These are phyloP conservation scores for Aethina tumida DNA, from an alignment of 1,140 invertebrate species.

Conservation along the genomic window DNA sequence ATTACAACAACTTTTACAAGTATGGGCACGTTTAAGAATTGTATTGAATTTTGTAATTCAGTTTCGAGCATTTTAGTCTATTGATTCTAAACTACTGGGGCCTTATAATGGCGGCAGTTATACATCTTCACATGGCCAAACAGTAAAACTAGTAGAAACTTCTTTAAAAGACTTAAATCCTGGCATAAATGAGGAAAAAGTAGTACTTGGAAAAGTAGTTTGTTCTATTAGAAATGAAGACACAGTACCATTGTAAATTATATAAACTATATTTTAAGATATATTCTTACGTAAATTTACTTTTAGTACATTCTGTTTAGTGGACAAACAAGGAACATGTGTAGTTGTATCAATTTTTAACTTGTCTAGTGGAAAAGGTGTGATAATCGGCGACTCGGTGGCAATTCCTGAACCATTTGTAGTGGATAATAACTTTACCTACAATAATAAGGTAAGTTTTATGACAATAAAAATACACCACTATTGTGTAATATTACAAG, in stretches of 20 bases:
- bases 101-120: slow-evolving; percentile 50
- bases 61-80: slow-evolving; percentile 33
- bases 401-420: slow-evolving; percentile 69
- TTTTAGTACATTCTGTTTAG: slow-evolving; percentile 70
- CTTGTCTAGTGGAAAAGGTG: slow-evolving; percentile 66
- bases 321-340: slow-evolving; percentile 62
- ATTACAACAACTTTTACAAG: slow-evolving; percentile 55
- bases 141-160: slow-evolving; percentile 42
- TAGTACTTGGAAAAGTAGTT: slow-evolving; percentile 70
- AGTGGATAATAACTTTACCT: slow-evolving; percentile 49
- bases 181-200: slow-evolving; percentile 55
- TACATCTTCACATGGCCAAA: slow-evolving; percentile 40
- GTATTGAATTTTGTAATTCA: slow-evolving; percentile 7
- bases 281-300: background rate
- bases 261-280: slow-evolving; percentile 19
- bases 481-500: slow-evolving; percentile 3
- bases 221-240: slow-evolving; percentile 66
- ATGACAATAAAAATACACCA: slow-evolving; percentile 2
- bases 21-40: slow-evolving; percentile 27
- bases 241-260: slow-evolving; percentile 66
- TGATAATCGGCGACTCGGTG: slow-evolving; percentile 76
- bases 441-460: slow-evolving; percentile 46
- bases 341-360: slow-evolving; percentile 74
- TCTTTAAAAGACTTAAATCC: slow-evolving; percentile 41
- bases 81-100: slow-evolving; percentile 49